Base-by-base conservation (phyloP, 2,797 vertebrate genomes). In the Orestias chungarensis region DNA sequence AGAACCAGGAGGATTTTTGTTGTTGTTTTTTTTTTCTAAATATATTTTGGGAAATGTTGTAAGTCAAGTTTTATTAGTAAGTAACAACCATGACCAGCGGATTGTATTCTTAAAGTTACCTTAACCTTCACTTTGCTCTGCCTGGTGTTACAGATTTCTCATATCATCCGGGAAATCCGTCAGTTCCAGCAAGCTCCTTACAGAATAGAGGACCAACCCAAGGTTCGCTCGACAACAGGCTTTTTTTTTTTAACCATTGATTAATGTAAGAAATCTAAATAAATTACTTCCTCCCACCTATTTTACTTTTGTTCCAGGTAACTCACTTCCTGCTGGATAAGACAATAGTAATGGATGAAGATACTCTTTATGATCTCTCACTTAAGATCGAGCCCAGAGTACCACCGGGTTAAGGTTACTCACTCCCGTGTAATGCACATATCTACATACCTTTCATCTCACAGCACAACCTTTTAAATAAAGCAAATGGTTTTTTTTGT, bases 131-230 rank as follows among this genome's bases (percentile, higher is more conserved):
- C 23, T 25, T 25, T 50, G 29, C 35, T 54, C 66, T 54, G 25
- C 42, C 11, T 40, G 20, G 33, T 42, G n/a, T 38, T 17, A 43
- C 85, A 99, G 97, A 99, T 99, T 91, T 98, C 96, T 9, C 97
- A 99, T 52, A 99, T 99, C 73, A 97, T 99, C 87, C 93, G 97
- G 73, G 97, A 99, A 93, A 97, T 99, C 64, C 96, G 97, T 27
- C 98, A 99, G 92, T 99, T 99, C 90, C 97, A 99, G 91, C 97
- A 98, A 86, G 94, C 96, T 0, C 96, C 96, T 23, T 99, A 98
- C 94, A 95, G 97, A 89, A 97, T 99, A 77, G 97, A 99, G 73
- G 96, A 96, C 82, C 97, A 99, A 57, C 94, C 95, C 87, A 99
- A 97, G 96, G 98, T 99, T 86, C 54, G 73, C 61, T 7, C 15